Evolutionary conservation across 2,888 invertebrate genomes (phyloP), one percentile per base, ranked within the genome.

Genomic region (Drosophila fulvimacula): DNA sequence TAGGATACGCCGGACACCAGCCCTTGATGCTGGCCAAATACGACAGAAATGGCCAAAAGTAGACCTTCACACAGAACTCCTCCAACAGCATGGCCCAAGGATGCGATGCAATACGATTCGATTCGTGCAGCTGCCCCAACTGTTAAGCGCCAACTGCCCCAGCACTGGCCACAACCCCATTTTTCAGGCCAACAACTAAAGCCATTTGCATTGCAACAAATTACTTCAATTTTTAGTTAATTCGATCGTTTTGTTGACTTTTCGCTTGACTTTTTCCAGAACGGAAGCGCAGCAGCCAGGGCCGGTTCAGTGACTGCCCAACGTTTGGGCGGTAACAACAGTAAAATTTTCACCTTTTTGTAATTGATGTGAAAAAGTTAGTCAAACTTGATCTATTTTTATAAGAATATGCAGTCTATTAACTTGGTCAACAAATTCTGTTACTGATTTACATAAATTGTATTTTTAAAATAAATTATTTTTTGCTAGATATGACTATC

Each of bases 11-110:
- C 30, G 90, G 90, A 67, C 93, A 93, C 61, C 92, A 73, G 36
- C 92, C 92, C 77, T 93, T 93, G 10, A 92, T 74, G 48, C 87
- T 90, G 21, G 93, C 92, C 76, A 93, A 73, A 70, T 93, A 91
- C 15, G 92, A 90, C 1, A 93, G 76, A 67, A 91, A 86, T 41
- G 93, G 92, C 90, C 91, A 92, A 51, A 92, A 88, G 60, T 90
- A 92, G 52, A 93, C 81, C 79, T 91, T 92, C 17, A 90, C 80
- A 72, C 93, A 93, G 46, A 92, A 84, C 72, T 92, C 90, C 32
- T 83, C 82, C 74, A 91, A 72, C 65, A 88, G 73, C 92, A 91
- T 66, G 53, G 36, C 39, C 39, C 15, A 17, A 10, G 46, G 30
- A 30, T 30, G 27, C 27, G 10, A n/a, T 44, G 24, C n/a, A 13